These are phyloP conservation scores for Palloptera scutellata DNA, from an alignment of 2,888 invertebrate genomes.

Conservation along the genomic window DNA sequence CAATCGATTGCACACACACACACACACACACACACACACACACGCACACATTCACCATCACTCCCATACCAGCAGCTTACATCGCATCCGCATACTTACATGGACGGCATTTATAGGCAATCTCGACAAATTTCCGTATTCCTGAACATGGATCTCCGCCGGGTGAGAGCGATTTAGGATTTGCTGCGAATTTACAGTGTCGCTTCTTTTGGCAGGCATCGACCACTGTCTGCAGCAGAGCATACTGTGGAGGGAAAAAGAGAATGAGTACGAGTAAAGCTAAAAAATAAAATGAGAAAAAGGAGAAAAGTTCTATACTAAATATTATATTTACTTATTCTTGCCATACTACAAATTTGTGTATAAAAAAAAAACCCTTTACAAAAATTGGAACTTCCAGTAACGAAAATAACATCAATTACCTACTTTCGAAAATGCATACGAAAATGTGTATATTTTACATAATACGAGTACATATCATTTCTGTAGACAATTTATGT, in stretches of 20 bases:
- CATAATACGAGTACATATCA: too few species aligned
- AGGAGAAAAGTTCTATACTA: too few species aligned
- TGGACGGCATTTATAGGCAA: conserved; percentile 96
- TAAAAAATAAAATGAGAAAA: too few species aligned
- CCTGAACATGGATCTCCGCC: conserved; percentile 92
- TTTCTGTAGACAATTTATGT: too few species aligned
- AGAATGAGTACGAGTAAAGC: too few species aligned
- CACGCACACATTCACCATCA: background rate
- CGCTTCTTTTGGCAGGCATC: conserved; percentile 93
- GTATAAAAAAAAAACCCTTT: too few species aligned
- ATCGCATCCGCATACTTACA: conserved; percentile 74
- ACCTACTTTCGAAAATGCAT: too few species aligned
- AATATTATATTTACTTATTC: too few species aligned
- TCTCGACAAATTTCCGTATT: conserved; percentile 91
- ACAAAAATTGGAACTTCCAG: too few species aligned
- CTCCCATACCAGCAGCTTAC: background rate
- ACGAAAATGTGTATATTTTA: too few species aligned
- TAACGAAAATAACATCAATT: too few species aligned
- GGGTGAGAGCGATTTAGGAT: conserved; percentile 77
- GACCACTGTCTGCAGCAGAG: conserved; percentile 91
- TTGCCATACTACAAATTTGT: too few species aligned
- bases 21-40: background rate
- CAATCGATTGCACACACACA: background rate
- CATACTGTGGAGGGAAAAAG: conserved; percentile 70
- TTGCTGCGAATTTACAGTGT: conserved; percentile 89